Percentiles rank a stretch among this genome's conserved stretches.
Evolutionary conservation across 2,888 invertebrate species (phyloP).

Genomic region (Danaus chrysippus): DNA sequence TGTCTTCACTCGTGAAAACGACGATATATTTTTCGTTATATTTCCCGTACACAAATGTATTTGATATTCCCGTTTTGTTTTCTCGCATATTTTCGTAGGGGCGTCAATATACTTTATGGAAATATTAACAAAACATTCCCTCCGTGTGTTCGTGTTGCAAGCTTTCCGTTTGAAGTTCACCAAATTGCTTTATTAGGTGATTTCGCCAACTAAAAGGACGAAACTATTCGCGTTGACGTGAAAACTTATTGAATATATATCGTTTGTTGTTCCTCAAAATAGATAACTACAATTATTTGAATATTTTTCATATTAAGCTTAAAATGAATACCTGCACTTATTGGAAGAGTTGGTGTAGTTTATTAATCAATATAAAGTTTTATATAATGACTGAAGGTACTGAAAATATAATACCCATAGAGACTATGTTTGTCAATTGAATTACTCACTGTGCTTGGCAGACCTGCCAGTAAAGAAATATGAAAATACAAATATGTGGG

Average conservation of each 20-base stretch:
- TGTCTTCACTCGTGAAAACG: slow-evolving; percentile 64
- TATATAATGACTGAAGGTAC: no score
- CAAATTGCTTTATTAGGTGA: slow-evolving; percentile 2
- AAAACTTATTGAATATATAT: background rate
- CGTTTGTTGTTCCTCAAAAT: no score
- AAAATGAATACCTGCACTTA: no score
- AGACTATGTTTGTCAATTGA: no score
- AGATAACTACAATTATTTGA: no score
- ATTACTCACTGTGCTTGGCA: no score
- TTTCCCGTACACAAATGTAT: slow-evolving; percentile 59
- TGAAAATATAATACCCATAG: no score
- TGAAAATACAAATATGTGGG: no score
- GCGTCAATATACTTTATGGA: slow-evolving; percentile 32
- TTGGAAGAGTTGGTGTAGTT: no score
- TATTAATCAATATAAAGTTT: no score
- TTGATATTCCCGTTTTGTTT: slow-evolving; percentile 52
- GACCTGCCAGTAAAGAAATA: no score
- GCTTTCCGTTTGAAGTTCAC: background rate
- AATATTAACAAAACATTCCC: slow-evolving; percentile 31
- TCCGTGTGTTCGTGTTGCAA: slow-evolving; percentile 9
- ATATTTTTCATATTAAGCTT: no score
- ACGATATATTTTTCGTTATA: slow-evolving; percentile 54
- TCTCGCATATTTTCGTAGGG: slow-evolving; percentile 45
- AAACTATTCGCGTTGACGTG: background rate
- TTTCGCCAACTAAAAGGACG: background rate